These are phyloP conservation scores for Aselliscus stoliczkanus DNA, from an alignment of 2,797 vertebrate species.

Conservation along the genomic window DNA sequence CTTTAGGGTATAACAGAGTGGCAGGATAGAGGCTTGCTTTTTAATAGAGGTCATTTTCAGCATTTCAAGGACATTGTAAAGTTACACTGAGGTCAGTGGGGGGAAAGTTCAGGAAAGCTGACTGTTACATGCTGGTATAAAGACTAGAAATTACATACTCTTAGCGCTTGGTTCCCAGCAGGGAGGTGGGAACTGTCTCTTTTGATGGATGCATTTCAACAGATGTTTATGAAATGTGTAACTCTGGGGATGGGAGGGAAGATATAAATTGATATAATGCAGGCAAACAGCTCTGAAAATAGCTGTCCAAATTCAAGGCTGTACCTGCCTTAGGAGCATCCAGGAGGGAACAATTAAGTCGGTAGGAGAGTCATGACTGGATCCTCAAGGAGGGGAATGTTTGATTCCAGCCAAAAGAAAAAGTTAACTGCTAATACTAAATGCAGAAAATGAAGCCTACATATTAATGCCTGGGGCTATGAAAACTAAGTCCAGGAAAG, in stretches of 20 bases:
- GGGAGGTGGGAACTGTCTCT: neutral
- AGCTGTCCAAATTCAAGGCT: conserved; percentile 8
- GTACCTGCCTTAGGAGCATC: neutral
- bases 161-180: neutral
- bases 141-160: conserved; percentile 1
- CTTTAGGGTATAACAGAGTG: neutral
- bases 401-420: neutral
- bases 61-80: neutral
- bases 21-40: neutral
- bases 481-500: neutral
- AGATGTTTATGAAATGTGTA: neutral
- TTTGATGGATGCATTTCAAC: neutral
- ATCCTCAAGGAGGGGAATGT: neutral
- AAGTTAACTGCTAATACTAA: neutral
- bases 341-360: neutral
- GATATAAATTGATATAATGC: neutral
- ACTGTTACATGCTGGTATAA: neutral
- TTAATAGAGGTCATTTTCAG: neutral
- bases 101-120: conserved; percentile 21
- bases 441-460: neutral
- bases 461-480: neutral
- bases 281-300: neutral
- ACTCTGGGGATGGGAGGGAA: neutral
- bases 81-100: neutral
- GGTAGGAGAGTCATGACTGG: neutral